A percentile compares a stretch with the other conserved stretches of the same genome.
phyloP scores from a whole-genome alignment of 2,888 invertebrate genomes.

The Stenchaetothrips biformis region DNA sequence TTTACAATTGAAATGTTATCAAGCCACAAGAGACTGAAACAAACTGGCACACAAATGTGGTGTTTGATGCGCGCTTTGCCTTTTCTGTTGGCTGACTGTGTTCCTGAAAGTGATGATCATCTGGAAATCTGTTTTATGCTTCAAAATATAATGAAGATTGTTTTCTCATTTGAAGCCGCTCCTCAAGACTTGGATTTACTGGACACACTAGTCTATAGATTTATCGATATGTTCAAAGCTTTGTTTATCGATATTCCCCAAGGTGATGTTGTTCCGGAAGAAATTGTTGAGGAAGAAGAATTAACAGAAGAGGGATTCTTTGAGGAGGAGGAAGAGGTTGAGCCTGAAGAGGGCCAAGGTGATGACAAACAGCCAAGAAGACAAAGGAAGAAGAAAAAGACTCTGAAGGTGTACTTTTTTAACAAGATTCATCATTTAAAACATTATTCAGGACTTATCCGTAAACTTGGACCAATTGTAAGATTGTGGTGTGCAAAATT shows the following conservation, averaged over 20 bases:
- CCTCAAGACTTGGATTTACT: not conserved
- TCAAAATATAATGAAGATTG: not conserved
- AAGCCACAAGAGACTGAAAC: not conserved
- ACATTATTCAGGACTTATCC: not conserved
- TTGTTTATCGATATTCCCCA: not conserved
- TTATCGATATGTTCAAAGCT: not conserved
- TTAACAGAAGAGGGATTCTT: no score
- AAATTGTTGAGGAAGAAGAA: not conserved
- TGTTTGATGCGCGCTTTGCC: not conserved
- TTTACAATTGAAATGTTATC: not conserved
- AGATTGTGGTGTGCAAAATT: not conserved
- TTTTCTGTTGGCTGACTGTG: not conserved
- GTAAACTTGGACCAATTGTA: not conserved
- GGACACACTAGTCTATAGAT: not conserved
- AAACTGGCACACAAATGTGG: not conserved
- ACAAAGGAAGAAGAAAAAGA: not conserved
- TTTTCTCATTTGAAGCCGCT: not conserved
- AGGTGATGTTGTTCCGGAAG: not conserved
- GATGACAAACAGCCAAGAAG: not conserved
- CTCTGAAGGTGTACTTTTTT: not conserved
- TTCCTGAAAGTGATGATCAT: not conserved
- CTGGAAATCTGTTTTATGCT: not conserved
- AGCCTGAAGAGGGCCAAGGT: no score
- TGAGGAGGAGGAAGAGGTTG: no score
- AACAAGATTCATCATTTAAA: not conserved